Evolutionary conservation across 2,113 vertebrate species (phyloP), one percentile per base, ranked within the genome.

Genomic region (Pachycephala philippinensis): DNA sequence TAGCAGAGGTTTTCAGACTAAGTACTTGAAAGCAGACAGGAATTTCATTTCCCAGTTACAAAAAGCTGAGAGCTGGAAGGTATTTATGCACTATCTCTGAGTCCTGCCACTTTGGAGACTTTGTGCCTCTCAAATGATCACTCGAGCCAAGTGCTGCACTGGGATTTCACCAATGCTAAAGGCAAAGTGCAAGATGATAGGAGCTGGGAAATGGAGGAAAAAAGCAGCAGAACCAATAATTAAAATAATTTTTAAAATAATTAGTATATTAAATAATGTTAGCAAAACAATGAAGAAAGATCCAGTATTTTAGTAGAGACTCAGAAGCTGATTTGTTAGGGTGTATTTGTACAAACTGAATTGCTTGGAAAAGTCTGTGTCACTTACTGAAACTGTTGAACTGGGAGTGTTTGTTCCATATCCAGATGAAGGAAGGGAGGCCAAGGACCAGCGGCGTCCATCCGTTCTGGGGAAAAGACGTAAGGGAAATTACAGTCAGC

Each of bases 321-420:
- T 96, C 88, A 64, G 68, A 96, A 97, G 95, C 92, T 87, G 93
- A 42, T 89, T 95, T 93, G 97, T 97, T 97, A 96, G 94, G 84
- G 82, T 84, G 92, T 81, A 28, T 79, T 84, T 84, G 74, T 90
- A 91, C 57, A 85, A 89, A 94, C 60, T 68, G 79, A 88, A 95
- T 50, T 81, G 82, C 80, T 90, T 86, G 71, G 47, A 92, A 76
- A 93, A 91, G 84, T 87, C 31, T 89, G 60, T 75, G 33, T 22
- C 94, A 98, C 98, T 99, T 98, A 99, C 99, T 84, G 99, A 99
- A 97, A 99, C 99, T 27, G 99, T 99, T 77, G 99, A 99, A 95
- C 99, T 99, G 93, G 99, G 99, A 69, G 99, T 99, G 98, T 99
- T 99, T 95, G 99, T 99, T 96, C 99, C 99, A 97, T 99, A 99